phyloP scores from a whole-genome alignment of 2,888 invertebrate genomes.

The Pandemis heparana region DNA sequence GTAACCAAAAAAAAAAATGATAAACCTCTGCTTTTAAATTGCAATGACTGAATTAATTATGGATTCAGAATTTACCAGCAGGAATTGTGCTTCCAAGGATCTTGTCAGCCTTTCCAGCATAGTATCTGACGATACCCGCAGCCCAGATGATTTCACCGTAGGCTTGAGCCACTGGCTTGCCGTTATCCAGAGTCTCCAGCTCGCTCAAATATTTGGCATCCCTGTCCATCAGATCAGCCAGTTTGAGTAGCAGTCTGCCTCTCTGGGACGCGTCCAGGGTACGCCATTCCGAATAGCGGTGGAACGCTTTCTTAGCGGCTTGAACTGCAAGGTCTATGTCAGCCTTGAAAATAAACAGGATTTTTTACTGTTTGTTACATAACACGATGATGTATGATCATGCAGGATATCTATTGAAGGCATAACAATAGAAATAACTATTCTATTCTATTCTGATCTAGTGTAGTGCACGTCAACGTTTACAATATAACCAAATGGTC shows the following conservation, averaged over 20 bases:
- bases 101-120: conserved; percentile 97
- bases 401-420: not conserved
- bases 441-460: not conserved
- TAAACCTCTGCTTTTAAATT: not conserved
- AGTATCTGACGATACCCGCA: conserved; percentile 90
- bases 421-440: not conserved
- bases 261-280: conserved; percentile 92
- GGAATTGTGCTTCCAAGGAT: conserved; percentile 92
- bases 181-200: conserved; percentile 97
- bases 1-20: conserved; percentile 45
- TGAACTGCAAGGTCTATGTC: conserved; percentile 92
- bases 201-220: conserved; percentile 90
- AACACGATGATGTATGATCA: not conserved
- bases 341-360: conserved; percentile 77
- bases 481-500: not conserved
- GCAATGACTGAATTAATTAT: too few relatives aligned
- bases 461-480: not conserved
- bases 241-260: conserved; percentile 88
- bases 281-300: conserved; percentile 91
- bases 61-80: conserved; percentile 64
- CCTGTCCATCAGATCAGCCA: conserved; percentile 91
- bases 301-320: conserved; percentile 92
- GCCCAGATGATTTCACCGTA: conserved; percentile 87
- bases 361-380: not conserved
- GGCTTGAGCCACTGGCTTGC: conserved; percentile 92